These are phyloP conservation scores for Enteromius argenteus DNA, from an alignment of 2,797 vertebrate species.

Conservation along the genomic window DNA sequence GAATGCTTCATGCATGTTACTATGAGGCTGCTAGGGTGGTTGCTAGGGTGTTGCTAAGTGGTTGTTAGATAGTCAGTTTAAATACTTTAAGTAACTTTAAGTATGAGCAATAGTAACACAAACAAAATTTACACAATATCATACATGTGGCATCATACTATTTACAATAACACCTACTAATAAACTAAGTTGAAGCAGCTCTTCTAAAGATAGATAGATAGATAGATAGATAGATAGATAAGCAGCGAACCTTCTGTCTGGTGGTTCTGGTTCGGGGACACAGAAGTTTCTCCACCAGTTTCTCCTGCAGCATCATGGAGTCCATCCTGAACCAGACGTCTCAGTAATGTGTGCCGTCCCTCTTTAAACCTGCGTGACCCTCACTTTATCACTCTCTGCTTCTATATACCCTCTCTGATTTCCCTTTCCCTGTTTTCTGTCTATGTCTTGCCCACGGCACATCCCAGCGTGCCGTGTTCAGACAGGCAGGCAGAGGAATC, in stretches of 20 bases:
- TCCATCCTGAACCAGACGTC: constrained; percentile 82
- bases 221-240: constrained; percentile 6
- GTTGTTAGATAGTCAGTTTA: not conserved
- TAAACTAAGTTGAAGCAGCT: not conserved
- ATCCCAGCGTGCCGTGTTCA: constrained; percentile 71
- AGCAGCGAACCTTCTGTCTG: constrained; percentile 86
- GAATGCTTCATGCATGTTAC: not conserved
- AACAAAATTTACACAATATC: not conserved
- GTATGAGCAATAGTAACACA: not conserved
- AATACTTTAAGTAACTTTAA: not conserved
- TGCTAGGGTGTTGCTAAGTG: constrained; percentile 1
- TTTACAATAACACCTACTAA: not conserved
- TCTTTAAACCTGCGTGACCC: constrained; percentile 62
- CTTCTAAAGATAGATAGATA: no score
- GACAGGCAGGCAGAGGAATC: constrained; percentile 78
- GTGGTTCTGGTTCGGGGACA: constrained; percentile 89
- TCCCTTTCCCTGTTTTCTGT: constrained; percentile 14
- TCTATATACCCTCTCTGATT: constrained; percentile 12
- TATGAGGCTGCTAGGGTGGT: constrained; percentile 1
- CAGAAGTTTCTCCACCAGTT: constrained; percentile 92
- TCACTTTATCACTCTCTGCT: constrained; percentile 43
- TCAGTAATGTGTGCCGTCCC: constrained; percentile 56
- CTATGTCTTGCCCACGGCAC: constrained; percentile 63
- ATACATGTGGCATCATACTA: not conserved
- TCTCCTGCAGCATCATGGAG: constrained; percentile 94